These are phyloP conservation scores for Drosophila rellima DNA, from an alignment of 2,888 invertebrate species.

Conservation along the genomic window DNA sequence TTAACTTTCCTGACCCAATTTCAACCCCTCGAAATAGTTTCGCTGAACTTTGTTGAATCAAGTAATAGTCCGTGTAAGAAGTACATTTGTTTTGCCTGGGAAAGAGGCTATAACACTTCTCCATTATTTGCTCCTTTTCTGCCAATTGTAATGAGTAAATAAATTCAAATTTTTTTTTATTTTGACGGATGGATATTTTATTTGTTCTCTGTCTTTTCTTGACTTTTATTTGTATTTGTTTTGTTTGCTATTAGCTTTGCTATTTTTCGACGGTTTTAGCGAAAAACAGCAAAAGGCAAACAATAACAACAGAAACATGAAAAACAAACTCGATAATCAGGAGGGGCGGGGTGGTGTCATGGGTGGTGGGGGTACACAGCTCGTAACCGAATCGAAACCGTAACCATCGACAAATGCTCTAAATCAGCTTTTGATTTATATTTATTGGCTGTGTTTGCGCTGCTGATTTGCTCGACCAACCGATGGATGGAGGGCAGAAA, in stretches of 20 bases:
- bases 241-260: slow-evolving; percentile 24
- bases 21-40: background rate
- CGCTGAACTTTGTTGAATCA: background rate
- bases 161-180: slow-evolving; percentile 19
- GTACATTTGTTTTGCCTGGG: background rate
- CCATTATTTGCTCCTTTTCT: background rate
- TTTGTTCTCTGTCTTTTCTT: background rate
- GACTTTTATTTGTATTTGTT: slow-evolving; percentile 10
- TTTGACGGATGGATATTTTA: slow-evolving; percentile 4
- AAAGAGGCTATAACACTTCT: background rate
- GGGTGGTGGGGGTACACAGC: background rate
- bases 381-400: slow-evolving; percentile 14
- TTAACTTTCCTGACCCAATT: background rate
- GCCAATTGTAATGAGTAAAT: slow-evolving; percentile 49
- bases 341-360: background rate
- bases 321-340: slow-evolving; percentile 34
- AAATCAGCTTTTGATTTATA: slow-evolving; percentile 65
- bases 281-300: slow-evolving; percentile 72
- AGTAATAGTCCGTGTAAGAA: background rate
- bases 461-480: slow-evolving; percentile 19
- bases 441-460: slow-evolving; percentile 30
- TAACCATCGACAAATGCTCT: slow-evolving; percentile 29
- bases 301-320: slow-evolving; percentile 36
- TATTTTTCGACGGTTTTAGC: slow-evolving; percentile 55
- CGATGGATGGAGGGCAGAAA: background rate